phyloP scores from a whole-genome alignment of 2,797 vertebrate species.

The Calcarius lapponicus region DNA sequence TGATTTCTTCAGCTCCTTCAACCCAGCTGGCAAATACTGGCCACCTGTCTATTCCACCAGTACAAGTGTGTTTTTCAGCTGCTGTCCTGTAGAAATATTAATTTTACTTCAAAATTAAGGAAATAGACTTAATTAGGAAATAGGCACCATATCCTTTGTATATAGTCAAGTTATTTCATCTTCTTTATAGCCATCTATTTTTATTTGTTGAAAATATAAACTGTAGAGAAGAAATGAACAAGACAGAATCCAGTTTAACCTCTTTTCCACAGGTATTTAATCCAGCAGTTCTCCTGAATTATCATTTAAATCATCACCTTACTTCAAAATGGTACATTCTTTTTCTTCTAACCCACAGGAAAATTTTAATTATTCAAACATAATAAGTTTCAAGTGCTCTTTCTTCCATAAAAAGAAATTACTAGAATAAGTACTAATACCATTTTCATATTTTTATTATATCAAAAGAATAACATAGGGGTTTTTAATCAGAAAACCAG shows the following conservation, averaged over 20 bases:
- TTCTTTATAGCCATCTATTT: not conserved
- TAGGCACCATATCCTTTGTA: not conserved
- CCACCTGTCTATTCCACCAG: not conserved
- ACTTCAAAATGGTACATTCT: not conserved
- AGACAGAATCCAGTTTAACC: not conserved
- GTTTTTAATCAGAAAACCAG: not conserved
- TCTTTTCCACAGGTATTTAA: not conserved
- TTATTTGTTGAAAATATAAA: not conserved
- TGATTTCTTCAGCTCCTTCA: not conserved
- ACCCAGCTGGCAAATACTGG: not conserved
- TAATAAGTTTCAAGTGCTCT: not conserved
- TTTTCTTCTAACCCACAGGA: not conserved
- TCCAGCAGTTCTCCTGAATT: not conserved
- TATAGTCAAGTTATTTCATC: not conserved
- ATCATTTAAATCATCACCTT: not conserved
- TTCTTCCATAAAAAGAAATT: not conserved
- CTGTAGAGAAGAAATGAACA: not conserved
- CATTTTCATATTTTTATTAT: not conserved
- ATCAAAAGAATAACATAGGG: rapidly evolving
- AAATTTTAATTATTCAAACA: not conserved
- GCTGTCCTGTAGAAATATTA: not conserved
- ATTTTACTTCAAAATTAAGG: not conserved
- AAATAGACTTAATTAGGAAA: not conserved
- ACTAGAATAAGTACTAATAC: not conserved
- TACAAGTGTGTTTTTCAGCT: not conserved